phyloP scores from a whole-genome alignment of 2,113 vertebrate genomes.

The Apistogramma diplotaenia region DNA sequence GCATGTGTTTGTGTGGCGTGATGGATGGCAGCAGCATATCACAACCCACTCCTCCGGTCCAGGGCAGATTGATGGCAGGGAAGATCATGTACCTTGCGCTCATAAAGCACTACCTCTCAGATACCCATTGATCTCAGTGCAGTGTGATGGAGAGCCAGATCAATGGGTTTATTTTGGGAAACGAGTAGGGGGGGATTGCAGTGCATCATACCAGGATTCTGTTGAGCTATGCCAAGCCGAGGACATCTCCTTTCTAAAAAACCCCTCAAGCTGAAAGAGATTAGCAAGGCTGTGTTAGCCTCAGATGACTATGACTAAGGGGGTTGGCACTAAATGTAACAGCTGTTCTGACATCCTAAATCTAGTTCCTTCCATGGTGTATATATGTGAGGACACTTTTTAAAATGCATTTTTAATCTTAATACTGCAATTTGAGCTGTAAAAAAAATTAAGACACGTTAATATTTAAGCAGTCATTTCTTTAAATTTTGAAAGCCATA shows the following conservation, averaged over 20 bases:
- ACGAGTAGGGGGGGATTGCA: constrained; percentile 39
- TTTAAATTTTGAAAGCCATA: not conserved
- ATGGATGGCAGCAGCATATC: constrained; percentile 60
- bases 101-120: constrained; percentile 67
- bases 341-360: not conserved
- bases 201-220: constrained; percentile 46
- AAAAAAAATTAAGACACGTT: not conserved
- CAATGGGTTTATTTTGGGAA: constrained; percentile 71
- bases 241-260: constrained; percentile 37
- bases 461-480: not conserved
- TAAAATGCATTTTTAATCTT: not conserved
- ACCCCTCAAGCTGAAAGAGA: constrained; percentile 27
- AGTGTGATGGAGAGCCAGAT: constrained; percentile 67
- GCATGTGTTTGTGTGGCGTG: constrained; percentile 14
- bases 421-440: not conserved
- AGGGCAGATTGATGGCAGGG: constrained; percentile 64
- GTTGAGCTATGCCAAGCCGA: constrained; percentile 47
- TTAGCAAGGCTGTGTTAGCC: constrained; percentile 22
- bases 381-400: not conserved
- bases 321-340: not conserved
- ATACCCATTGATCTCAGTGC: constrained; percentile 65
- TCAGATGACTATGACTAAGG: not conserved
- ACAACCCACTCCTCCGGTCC: constrained; percentile 34
- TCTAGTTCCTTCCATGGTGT: not conserved
- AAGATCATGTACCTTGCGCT: constrained; percentile 57